Conservation (phyloP, 2,888 invertebrate genomes). For the Mayetiola destructor region DNA sequence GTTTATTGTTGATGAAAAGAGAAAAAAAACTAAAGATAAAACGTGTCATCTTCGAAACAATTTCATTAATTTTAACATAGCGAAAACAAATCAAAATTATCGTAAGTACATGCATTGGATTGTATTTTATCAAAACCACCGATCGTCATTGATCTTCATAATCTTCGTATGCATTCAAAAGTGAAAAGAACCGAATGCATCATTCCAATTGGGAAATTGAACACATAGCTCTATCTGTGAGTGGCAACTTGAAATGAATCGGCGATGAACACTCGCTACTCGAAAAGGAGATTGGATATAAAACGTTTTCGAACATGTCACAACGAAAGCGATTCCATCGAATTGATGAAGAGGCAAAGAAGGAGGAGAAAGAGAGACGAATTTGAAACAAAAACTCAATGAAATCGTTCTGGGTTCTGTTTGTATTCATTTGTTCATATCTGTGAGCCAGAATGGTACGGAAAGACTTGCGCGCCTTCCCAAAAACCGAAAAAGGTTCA, state of each 20-base stretch:
- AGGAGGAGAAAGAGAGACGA: not conserved
- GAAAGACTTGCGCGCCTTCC: not conserved
- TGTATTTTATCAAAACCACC: too few relatives aligned
- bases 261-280: not conserved
- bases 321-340: not conserved
- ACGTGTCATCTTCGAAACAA: too few relatives aligned
- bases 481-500: too few relatives aligned
- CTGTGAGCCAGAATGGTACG: not conserved
- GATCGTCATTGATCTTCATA: too few relatives aligned
- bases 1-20: too few relatives aligned
- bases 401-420: not conserved
- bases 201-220: not conserved
- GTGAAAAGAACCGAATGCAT: not conserved
- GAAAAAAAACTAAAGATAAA: too few relatives aligned
- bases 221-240: slow-evolving; percentile 11
- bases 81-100: too few relatives aligned
- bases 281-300: too few relatives aligned
- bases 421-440: not conserved
- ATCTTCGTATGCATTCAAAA: too few relatives aligned
- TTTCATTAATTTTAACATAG: too few relatives aligned
- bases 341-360: not conserved
- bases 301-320: too few relatives aligned
- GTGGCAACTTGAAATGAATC: slow-evolving; percentile 2
- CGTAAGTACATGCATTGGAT: too few relatives aligned
- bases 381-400: not conserved